These are phyloP conservation scores for Ctenosaura bakeri DNA, from an alignment of 2,797 vertebrate genomes.

Conservation along the genomic window DNA sequence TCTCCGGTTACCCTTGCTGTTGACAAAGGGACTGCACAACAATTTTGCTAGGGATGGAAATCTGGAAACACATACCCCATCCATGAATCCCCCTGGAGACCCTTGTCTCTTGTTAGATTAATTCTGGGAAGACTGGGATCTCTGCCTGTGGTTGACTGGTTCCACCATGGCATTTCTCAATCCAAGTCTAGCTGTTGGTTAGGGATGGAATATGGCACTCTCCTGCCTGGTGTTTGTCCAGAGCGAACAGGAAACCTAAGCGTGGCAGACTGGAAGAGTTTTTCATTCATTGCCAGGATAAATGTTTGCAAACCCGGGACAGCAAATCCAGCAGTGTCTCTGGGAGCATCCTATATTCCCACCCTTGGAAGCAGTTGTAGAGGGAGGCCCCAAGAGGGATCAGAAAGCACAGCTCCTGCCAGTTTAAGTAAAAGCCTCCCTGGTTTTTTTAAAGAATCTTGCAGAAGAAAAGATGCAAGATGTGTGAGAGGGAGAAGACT, in stretches of 20 bases:
- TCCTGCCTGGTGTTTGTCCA: constrained; percentile 23
- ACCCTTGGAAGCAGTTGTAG: constrained; percentile 18
- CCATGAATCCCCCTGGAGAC: too few species aligned
- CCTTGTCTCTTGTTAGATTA: background rate
- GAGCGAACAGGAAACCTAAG: constrained; percentile 21
- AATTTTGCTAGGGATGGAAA: background rate
- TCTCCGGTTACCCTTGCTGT: too few species aligned
- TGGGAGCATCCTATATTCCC: constrained; percentile 27
- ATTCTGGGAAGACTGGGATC: background rate
- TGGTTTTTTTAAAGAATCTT: background rate
- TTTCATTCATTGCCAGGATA: constrained; percentile 41
- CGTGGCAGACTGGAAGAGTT: constrained; percentile 22
- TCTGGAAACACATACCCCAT: background rate
- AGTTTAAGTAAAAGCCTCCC: constrained; percentile 10
- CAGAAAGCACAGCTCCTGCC: background rate
- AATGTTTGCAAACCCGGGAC: constrained; percentile 41
- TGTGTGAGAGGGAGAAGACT: background rate
- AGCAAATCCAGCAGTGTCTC: constrained; percentile 24
- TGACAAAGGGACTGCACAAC: background rate
- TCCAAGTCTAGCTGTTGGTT: background rate
- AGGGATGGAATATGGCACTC: background rate
- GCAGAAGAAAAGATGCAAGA: background rate
- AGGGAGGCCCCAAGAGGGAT: constrained; percentile 1
- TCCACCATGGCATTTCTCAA: background rate
- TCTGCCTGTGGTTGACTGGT: background rate